Percentiles rank a stretch among this genome's conserved stretches.
These are phyloP conservation scores for Hylyphantes graminicola DNA, from an alignment of 1,140 invertebrate species.

Conservation along the genomic window DNA sequence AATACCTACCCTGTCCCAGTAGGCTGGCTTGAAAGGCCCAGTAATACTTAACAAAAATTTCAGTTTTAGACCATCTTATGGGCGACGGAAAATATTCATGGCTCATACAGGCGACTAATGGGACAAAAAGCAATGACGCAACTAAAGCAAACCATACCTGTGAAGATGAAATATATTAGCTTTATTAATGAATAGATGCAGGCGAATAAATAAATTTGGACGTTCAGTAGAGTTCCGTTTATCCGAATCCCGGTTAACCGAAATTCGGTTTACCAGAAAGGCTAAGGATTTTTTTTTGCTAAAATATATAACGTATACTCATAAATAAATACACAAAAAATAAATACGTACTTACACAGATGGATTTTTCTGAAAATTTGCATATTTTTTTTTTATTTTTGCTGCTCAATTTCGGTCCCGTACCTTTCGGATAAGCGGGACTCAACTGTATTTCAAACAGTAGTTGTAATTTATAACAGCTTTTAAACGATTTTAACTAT, in stretches of 20 bases:
- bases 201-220: background rate
- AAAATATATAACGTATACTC: too few species aligned
- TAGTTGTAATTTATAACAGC: background rate
- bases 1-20: constrained; percentile 13
- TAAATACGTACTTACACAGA: too few species aligned
- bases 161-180: background rate
- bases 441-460: too few species aligned
- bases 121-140: background rate
- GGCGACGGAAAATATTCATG: background rate
- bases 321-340: too few species aligned
- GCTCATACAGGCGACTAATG: background rate
- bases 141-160: background rate
- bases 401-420: too few species aligned
- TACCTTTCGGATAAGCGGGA: too few species aligned
- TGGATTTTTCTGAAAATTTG: too few species aligned
- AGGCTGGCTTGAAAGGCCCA: background rate
- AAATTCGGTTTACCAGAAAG: too few species aligned
- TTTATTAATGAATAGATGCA: background rate
- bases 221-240: too few species aligned
- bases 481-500: background rate
- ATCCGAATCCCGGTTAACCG: too few species aligned
- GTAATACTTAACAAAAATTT: background rate
- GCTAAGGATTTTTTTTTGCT: too few species aligned
- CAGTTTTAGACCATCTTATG: background rate
- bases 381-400: too few species aligned